Conservation (phyloP, 1,140 invertebrate species). For the Drosophila erecta region DNA sequence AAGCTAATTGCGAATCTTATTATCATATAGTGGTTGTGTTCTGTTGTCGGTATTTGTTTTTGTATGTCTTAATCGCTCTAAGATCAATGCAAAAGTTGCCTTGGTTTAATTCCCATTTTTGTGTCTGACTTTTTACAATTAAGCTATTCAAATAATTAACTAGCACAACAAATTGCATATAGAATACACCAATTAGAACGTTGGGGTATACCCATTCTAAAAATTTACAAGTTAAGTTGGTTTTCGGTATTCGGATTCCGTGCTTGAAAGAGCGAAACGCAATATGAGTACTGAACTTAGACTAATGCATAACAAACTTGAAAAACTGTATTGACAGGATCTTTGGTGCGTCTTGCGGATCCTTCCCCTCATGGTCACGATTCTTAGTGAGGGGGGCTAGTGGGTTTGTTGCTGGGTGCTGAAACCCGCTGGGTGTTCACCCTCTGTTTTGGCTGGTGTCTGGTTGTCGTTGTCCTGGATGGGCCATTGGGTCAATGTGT, state of each 20-base stretch:
- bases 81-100: constrained; percentile 11
- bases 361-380: constrained; percentile 27
- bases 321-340: constrained; percentile 59
- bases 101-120: constrained; percentile 9
- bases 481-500: constrained; percentile 15
- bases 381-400: not conserved
- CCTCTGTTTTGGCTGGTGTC: constrained; percentile 6
- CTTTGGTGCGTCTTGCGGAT: constrained; percentile 65
- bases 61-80: constrained; percentile 3
- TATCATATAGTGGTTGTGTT: constrained; percentile 40
- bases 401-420: constrained; percentile 5
- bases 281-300: constrained; percentile 18
- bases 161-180: constrained; percentile 51
- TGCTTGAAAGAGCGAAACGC: not conserved
- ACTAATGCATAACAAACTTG: constrained; percentile 41
- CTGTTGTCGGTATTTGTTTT: constrained; percentile 26
- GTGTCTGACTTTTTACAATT: constrained; percentile 46
- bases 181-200: constrained; percentile 16
- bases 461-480: constrained; percentile 8
- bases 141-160: constrained; percentile 57
- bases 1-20: constrained; percentile 35
- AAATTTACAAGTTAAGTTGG: not conserved
- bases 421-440: not conserved
- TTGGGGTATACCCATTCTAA: not conserved
- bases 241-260: not conserved